Conservation (phyloP, 2,888 invertebrate genomes). For the Ophion ventricosus region DNA sequence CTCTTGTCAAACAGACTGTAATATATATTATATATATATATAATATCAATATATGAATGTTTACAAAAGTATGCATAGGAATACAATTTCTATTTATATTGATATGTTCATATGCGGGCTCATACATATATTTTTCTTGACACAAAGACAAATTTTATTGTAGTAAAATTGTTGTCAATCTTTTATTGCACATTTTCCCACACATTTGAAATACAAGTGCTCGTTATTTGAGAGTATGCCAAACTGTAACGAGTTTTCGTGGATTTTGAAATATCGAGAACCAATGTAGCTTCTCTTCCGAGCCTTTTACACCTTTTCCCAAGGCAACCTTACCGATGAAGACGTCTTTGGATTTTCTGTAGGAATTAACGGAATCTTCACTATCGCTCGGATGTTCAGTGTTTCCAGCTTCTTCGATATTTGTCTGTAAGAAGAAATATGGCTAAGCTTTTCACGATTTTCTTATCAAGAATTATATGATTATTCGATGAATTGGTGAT, state of each 20-base stretch:
- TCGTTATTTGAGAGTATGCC: slow-evolving; percentile 80
- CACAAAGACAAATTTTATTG: background rate
- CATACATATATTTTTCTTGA: background rate
- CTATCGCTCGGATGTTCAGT: slow-evolving; percentile 77
- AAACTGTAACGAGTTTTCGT: slow-evolving; percentile 81
- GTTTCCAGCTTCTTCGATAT: slow-evolving; percentile 64
- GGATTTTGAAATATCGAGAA: slow-evolving; percentile 81
- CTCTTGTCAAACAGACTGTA: background rate
- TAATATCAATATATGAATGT: background rate
- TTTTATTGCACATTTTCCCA: slow-evolving; percentile 35
- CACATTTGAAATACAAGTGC: slow-evolving; percentile 10
- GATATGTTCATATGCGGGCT: background rate
- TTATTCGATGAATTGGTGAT: background rate
- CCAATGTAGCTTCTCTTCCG: slow-evolving; percentile 81
- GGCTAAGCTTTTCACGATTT: background rate
- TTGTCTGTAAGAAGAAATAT: slow-evolving; percentile 50
- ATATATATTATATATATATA: background rate
- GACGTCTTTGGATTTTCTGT: slow-evolving; percentile 74
- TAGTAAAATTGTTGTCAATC: background rate
- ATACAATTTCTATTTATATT: too few species aligned
- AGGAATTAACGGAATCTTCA: slow-evolving; percentile 79
- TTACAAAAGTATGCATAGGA: too few species aligned
- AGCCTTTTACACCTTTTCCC: slow-evolving; percentile 81
- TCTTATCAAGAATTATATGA: background rate
- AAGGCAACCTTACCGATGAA: slow-evolving; percentile 81